Conservation (phyloP, 2,797 vertebrate species). For the Rallus crepitans region DNA sequence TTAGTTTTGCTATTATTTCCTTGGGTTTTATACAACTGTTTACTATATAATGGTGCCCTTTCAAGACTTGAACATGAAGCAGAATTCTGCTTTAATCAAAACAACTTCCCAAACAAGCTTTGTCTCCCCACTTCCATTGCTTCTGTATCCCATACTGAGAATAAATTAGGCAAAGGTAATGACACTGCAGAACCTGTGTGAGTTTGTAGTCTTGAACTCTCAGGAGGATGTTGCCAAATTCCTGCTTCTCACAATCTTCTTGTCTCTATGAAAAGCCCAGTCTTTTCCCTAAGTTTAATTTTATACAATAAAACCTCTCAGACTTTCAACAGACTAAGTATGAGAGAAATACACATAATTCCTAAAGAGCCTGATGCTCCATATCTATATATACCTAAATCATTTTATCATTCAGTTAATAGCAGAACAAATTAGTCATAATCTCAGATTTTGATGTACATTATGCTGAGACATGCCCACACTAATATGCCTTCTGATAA, state of each 20-base stretch:
- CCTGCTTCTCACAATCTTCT: slow-evolving; percentile 4
- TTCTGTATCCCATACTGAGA: not conserved
- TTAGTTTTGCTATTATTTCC: not conserved
- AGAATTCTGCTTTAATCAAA: not conserved
- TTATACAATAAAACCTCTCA: slow-evolving; percentile 49
- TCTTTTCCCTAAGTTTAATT: slow-evolving; percentile 59
- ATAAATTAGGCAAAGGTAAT: not conserved
- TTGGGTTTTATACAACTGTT: not conserved
- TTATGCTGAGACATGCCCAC: slow-evolving; percentile 81
- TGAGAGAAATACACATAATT: slow-evolving; percentile 63
- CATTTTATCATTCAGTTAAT: slow-evolving; percentile 81
- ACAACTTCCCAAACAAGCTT: not conserved
- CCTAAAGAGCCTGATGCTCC: slow-evolving; percentile 65
- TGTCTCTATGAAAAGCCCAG: not conserved
- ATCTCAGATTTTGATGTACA: slow-evolving; percentile 76
- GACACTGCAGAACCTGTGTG: not conserved
- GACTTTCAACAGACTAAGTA: slow-evolving; percentile 40
- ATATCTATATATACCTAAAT: slow-evolving; percentile 76
- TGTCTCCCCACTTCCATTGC: not conserved
- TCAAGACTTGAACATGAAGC: not conserved
- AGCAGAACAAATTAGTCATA: slow-evolving; percentile 81
- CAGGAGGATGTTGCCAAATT: not conserved
- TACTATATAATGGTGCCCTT: not conserved
- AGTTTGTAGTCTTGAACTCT: not conserved
- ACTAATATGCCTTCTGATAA: slow-evolving; percentile 83